A percentile compares a stretch with the other conserved stretches of the same genome.
These are phyloP conservation scores for Drosophila santomea DNA, from an alignment of 1,140 invertebrate genomes.

Conservation along the genomic window DNA sequence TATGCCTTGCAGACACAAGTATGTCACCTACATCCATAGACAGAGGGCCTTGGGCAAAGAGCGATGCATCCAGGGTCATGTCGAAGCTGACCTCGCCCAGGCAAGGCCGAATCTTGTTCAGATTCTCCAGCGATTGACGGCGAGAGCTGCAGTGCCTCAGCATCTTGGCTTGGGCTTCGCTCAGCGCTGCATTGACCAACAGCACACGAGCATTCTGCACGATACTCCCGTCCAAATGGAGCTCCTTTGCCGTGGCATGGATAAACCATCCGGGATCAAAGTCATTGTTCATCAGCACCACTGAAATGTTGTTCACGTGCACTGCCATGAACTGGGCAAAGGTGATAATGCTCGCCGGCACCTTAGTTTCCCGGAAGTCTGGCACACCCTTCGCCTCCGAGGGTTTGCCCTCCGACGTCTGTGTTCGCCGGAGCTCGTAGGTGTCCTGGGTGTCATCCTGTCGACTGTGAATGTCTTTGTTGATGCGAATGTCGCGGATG, in stretches of 20 bases:
- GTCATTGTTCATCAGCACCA: constrained; percentile 88
- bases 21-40: constrained; percentile 89
- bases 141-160: constrained; percentile 84
- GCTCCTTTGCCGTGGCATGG: constrained; percentile 90
- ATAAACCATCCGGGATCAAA: constrained; percentile 90
- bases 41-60: constrained; percentile 90
- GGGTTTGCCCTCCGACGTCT: constrained; percentile 33
- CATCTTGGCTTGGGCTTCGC: constrained; percentile 86
- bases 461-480: constrained; percentile 89
- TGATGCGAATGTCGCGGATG: constrained; percentile 92
- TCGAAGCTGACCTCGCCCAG: constrained; percentile 90
- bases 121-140: constrained; percentile 75
- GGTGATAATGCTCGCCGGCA: constrained; percentile 91
- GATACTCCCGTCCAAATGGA: constrained; percentile 91
- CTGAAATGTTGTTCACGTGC: constrained; percentile 92
- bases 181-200: constrained; percentile 89
- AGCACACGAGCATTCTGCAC: constrained; percentile 90
- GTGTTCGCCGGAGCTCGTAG: constrained; percentile 72
- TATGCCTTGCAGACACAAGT: neutral
- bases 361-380: constrained; percentile 90
- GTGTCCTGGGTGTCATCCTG: constrained; percentile 45
- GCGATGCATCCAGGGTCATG: constrained; percentile 90
- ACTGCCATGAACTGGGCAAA: constrained; percentile 96
- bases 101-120: constrained; percentile 85
- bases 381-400: constrained; percentile 84